Conservation (phyloP, 1,140 invertebrate species). For the Dreissena polymorpha region DNA sequence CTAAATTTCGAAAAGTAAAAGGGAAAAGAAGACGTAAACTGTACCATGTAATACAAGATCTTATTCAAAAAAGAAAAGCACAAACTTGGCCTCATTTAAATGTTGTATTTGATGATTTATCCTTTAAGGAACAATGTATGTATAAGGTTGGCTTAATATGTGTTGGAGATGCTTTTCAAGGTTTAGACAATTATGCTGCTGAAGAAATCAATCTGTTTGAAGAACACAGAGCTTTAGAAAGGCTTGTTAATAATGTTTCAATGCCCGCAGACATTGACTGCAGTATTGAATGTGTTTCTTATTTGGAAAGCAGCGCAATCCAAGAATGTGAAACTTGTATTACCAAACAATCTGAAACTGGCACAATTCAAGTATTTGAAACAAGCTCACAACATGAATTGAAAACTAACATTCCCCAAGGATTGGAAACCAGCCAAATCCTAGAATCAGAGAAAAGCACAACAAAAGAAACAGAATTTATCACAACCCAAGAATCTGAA, state of each 20-base stretch:
- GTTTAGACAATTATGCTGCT: conserved; percentile 31
- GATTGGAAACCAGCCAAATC: neutral
- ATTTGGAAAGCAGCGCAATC: too few species aligned
- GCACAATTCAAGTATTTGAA: neutral
- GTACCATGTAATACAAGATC: conserved; percentile 38
- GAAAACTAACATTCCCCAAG: neutral
- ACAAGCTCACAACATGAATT: neutral
- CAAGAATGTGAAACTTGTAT: too few species aligned
- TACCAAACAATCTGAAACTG: neutral
- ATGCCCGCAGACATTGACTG: neutral
- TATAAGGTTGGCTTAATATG: conserved; percentile 48
- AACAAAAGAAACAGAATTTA: neutral
- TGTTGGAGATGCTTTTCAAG: conserved; percentile 25
- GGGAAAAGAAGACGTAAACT: conserved; percentile 41
- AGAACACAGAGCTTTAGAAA: conserved; percentile 36
- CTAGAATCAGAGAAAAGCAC: neutral
- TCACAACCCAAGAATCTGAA: too few species aligned
- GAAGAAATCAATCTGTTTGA: conserved; percentile 40
- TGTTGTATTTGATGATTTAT: conserved; percentile 42
- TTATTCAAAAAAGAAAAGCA: conserved; percentile 30
- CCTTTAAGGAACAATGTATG: conserved; percentile 49
- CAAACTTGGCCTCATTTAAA: conserved; percentile 41
- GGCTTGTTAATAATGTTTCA: neutral
- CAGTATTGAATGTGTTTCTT: neutral
- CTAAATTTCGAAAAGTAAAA: conserved; percentile 50